Evolutionary conservation across 2,797 vertebrate species (phyloP).

Genomic region (Ceyx erithaca): DNA sequence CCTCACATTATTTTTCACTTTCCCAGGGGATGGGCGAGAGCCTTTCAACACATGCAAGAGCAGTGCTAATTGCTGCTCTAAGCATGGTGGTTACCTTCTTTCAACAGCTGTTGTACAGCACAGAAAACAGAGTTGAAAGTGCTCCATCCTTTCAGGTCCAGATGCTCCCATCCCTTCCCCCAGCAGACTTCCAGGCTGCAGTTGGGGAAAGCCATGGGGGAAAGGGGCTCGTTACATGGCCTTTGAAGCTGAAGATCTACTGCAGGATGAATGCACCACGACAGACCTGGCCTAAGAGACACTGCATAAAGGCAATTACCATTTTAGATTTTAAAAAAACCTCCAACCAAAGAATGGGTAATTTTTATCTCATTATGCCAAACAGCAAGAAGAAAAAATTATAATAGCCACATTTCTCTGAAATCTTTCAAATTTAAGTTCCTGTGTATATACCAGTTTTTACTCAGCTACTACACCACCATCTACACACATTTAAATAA

Average conservation of each 20-base stretch:
- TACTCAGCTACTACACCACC: background rate
- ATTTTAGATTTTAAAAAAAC: background rate
- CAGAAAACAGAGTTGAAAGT: conserved; percentile 46
- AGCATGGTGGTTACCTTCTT: conserved; percentile 17
- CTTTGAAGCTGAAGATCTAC: conserved; percentile 46
- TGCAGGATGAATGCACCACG: background rate
- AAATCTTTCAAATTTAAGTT: background rate
- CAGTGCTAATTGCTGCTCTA: conserved; percentile 32
- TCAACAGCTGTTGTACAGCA: conserved; percentile 47
- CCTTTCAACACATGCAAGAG: conserved; percentile 27
- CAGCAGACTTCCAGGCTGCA: conserved; percentile 23
- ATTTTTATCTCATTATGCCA: background rate
- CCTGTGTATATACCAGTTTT: background rate
- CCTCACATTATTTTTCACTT: background rate
- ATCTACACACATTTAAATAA: background rate
- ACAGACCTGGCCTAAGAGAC: background rate
- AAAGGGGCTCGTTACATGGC: conserved; percentile 12
- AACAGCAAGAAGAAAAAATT: background rate
- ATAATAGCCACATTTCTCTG: background rate
- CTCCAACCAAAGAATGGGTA: background rate
- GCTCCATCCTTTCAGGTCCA: conserved; percentile 34
- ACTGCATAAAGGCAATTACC: background rate
- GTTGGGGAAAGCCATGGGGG: background rate
- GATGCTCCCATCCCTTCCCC: conserved; percentile 41
- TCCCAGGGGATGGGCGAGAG: background rate